Base-by-base conservation (phyloP, 2,888 invertebrate genomes). In the Sphinx pinastri region DNA sequence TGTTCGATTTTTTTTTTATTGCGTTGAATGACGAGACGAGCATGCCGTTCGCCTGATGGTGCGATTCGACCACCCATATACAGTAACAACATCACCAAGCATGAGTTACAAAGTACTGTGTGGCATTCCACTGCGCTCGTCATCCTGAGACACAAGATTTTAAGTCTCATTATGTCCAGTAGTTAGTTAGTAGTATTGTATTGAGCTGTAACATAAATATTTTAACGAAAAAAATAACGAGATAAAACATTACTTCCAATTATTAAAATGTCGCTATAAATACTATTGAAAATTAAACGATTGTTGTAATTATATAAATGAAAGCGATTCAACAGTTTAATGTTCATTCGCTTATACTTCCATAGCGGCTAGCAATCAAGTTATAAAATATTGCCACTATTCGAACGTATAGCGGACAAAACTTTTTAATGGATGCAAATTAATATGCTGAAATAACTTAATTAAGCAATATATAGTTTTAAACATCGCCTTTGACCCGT, bases 391-490 rank as follows among this genome's bases (percentile, higher is more conserved):
- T 47, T 49, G 63, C 63, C 63, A 63, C 63, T 63, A 63, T 47
- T 63, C 49, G 49, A 16, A 25, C 19, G 63, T 63, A 19, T 49
- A 47, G 19, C 63, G 63, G 63, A 63, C 63, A 63, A 63, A 63
- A 63, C 49, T 63, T 63, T 63, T 63, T 63, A 63, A 63, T 63
- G 16, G 49, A 63, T 63, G 49, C 63, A 47, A 63, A 63, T 63
- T 63, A 63, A 63, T 63, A 63, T 49, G 63, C 63, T 49, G 63
- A 49, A 63, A 49, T 63, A 63, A 47, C 47, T 63, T 49, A 63
- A 63, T 63, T 63, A 63, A 19, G 63, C 19, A 49, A 63, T 63
- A 49, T 63, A 63, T 63, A 49, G 13, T 63, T 63, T 63, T 63
- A 63, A 63, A 63, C 63, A 19, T 49, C 47, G 63, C 49, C 63